Evolutionary conservation across 1,140 invertebrate genomes (phyloP).

Genomic region (Proales similis): DNA sequence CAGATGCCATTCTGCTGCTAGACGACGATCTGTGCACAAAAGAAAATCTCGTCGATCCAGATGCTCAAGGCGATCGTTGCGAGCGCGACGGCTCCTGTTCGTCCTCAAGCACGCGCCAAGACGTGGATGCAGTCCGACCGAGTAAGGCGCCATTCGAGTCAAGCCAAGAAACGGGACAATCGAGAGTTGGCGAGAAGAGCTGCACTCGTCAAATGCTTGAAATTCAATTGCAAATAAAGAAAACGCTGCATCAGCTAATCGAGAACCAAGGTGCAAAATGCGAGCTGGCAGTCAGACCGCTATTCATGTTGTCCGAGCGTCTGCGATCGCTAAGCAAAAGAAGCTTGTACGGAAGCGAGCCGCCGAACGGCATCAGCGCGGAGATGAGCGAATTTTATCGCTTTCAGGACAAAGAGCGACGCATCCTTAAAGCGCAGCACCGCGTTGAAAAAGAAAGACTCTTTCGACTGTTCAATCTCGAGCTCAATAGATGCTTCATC

Average conservation of each 20-base stretch:
- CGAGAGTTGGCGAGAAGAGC: too few species aligned
- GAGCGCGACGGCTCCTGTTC: neutral
- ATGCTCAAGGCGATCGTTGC: too few species aligned
- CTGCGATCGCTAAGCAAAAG: too few species aligned
- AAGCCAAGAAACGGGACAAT: too few species aligned
- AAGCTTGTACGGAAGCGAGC: neutral
- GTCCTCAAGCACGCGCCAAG: neutral
- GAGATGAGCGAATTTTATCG: slow-evolving; percentile 13
- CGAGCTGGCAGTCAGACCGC: neutral
- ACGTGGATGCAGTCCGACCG: neutral
- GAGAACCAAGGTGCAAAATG: neutral
- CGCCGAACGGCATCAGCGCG: neutral
- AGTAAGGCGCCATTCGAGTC: too few species aligned
- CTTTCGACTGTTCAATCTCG: slow-evolving; percentile 20
- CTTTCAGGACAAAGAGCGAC: slow-evolving; percentile 18
- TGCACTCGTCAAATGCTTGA: slow-evolving; percentile 1
- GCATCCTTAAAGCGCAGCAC: slow-evolving; percentile 8
- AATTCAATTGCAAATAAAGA: slow-evolving; percentile 7
- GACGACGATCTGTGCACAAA: neutral
- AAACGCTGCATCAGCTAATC: neutral
- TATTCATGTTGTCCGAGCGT: too few species aligned
- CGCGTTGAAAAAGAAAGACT: slow-evolving; percentile 21
- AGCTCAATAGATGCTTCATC: slow-evolving; percentile 18
- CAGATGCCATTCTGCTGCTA: neutral
- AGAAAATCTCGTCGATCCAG: too few species aligned